Evolutionary conservation across 2,888 invertebrate species (phyloP).

Genomic region (Cartodere bifasciata): DNA sequence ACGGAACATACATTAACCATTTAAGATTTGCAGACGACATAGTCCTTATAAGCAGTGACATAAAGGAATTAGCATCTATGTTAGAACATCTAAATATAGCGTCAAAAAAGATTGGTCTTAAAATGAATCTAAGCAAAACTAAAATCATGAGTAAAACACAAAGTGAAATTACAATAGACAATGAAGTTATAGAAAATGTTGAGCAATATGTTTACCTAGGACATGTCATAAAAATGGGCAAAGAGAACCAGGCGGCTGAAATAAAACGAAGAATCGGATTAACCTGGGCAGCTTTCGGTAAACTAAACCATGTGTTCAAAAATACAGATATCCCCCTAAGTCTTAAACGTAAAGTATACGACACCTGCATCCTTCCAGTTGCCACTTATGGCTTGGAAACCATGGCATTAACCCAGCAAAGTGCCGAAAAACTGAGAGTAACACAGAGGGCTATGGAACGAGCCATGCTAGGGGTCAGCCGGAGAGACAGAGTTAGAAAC

Average conservation of each 20-base stretch:
- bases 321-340: constrained; percentile 7
- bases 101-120: constrained; percentile 4
- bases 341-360: constrained; percentile 11
- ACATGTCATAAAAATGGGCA: constrained; percentile 9
- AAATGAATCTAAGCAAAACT: constrained; percentile 6
- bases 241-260: constrained; percentile 11
- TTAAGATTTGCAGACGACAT: constrained; percentile 4
- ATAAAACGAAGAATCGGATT: constrained; percentile 12
- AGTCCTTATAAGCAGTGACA: constrained; percentile 5
- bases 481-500: constrained; percentile 10
- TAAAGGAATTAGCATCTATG: constrained; percentile 3
- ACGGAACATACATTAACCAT: too few species aligned
- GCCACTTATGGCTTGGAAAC: constrained; percentile 15
- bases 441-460: constrained; percentile 12
- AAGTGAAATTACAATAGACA: constrained; percentile 1
- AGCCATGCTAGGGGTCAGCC: constrained; percentile 12
- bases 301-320: constrained; percentile 9
- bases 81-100: constrained; percentile 3
- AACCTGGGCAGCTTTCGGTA: constrained; percentile 16
- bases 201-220: constrained; percentile 10
- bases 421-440: constrained; percentile 7
- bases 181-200: constrained; percentile 5
- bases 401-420: constrained; percentile 12
- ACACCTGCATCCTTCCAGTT: constrained; percentile 11
- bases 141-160: constrained; percentile 4